Evolutionary conservation across 2,113 vertebrate genomes (phyloP).

Genomic region (Platichthys stellatus): DNA sequence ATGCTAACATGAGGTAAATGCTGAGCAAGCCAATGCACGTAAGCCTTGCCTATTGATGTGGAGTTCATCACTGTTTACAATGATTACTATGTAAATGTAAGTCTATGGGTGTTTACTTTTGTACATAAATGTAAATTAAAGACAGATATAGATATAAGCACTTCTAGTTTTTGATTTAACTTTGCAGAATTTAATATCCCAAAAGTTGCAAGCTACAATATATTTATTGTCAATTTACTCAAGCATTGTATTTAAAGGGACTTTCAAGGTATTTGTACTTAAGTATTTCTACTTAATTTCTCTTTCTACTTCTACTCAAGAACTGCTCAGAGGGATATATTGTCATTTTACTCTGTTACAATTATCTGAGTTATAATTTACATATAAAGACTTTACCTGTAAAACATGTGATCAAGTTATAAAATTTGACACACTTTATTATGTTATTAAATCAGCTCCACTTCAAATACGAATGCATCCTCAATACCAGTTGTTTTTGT

Average conservation of each 20-base stretch:
- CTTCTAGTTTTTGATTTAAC: conserved; percentile 41
- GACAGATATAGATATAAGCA: conserved; percentile 59
- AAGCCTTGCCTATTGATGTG: conserved; percentile 52
- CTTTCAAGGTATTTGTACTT: conserved; percentile 12
- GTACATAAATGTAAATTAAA: conserved; percentile 76
- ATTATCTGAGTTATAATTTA: conserved; percentile 16
- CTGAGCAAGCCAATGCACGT: conserved; percentile 57
- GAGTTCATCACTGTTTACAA: conserved; percentile 74
- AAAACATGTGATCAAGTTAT: neutral
- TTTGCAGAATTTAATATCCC: conserved; percentile 12
- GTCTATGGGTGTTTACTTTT: conserved; percentile 57
- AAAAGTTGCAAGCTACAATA: conserved; percentile 23
- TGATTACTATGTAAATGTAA: conserved; percentile 61
- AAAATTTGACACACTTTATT: neutral
- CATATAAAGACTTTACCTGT: conserved; percentile 2
- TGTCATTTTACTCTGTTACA: conserved; percentile 4
- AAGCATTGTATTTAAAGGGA: neutral
- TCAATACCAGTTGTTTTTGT: neutral
- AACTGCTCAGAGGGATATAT: too few species aligned
- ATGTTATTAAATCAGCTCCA: neutral
- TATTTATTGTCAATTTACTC: conserved; percentile 49
- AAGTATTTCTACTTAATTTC: neutral
- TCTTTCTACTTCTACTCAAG: neutral
- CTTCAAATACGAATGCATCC: neutral
- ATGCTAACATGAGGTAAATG: conserved; percentile 64